Conservation (phyloP, 2,113 vertebrate genomes). For the Ictidomys tridecemlineatus region DNA sequence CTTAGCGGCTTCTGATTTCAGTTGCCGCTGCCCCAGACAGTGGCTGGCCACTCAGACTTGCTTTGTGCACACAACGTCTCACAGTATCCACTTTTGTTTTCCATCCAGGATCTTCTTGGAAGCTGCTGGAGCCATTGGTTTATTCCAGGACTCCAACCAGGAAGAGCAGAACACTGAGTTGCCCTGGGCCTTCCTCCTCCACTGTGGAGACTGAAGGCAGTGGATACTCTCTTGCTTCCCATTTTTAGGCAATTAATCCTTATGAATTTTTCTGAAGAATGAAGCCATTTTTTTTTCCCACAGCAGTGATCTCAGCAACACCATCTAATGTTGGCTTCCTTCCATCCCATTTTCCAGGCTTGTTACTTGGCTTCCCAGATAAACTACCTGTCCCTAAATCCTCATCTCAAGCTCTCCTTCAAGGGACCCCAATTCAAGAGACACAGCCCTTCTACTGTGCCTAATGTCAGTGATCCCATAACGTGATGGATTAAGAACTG, state of each 20-base stretch:
- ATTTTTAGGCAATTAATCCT: neutral
- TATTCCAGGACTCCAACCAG: neutral
- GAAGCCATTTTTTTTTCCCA: neutral
- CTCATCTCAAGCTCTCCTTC: neutral
- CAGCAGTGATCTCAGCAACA: neutral
- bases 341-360: neutral
- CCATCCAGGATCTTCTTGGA: neutral
- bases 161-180: neutral
- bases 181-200: neutral
- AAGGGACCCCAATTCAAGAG: neutral
- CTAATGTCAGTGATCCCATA: neutral
- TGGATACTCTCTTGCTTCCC: neutral
- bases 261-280: neutral
- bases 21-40: neutral
- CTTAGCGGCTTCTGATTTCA: neutral
- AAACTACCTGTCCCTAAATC: neutral
- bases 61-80: neutral
- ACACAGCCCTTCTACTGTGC: neutral
- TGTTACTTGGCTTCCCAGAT: neutral
- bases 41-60: neutral
- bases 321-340: neutral
- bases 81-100: neutral
- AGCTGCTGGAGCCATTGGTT: neutral
- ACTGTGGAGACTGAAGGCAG: neutral
- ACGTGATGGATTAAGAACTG: neutral